Base-by-base conservation (phyloP, 2,888 invertebrate species). In the Trissonchulus latispiculum region DNA sequence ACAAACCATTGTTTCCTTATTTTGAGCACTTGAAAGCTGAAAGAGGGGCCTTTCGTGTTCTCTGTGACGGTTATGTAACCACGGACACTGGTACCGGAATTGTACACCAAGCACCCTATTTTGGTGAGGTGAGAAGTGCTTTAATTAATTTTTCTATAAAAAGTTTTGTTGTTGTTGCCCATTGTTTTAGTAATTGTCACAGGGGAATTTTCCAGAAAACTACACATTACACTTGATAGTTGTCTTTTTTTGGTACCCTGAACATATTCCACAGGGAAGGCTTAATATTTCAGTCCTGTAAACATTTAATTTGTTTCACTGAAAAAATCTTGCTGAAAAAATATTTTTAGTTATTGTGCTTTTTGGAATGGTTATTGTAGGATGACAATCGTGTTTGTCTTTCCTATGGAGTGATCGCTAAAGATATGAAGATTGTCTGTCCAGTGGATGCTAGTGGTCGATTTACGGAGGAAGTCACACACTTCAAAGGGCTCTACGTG, bases 31-130 rank as follows among this genome's bases (percentile, higher is more conserved):
- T 87, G 80, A 83, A 75, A 72, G 81, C 83, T 76, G 74, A 78
- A 28, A 78, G 80, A 28, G 90, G 90, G 48, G 95, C 91, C 3
- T 96, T 91, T 84, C 87, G 88, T 78, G 90, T 99, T 0, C 85
- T 96, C 61, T 88, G 88, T 73, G 97, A 96, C 85, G 88, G 87
- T 3, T 99, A 99, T 84, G 97, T 99, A 0, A 95, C 95, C 0
- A 90, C 93, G 75, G 97, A 96, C 79, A 91, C 93, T 76, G 99
- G 99, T 86, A 97, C 97, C 18, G 97, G 97, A 32, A 87, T 97
- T 77, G 99, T 99, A 32, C 99, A 99, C 83, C 95, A 96, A 85
- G 93, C 99, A 0, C 95, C 99, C 3, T 99, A 96, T 84, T 99
- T 99, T 86, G 99, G 99, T 79, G 99, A 87, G 83, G 86, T 85